Evolutionary conservation across 2,113 vertebrate species (phyloP).

Genomic region (Hemiscyllium ocellatum): DNA sequence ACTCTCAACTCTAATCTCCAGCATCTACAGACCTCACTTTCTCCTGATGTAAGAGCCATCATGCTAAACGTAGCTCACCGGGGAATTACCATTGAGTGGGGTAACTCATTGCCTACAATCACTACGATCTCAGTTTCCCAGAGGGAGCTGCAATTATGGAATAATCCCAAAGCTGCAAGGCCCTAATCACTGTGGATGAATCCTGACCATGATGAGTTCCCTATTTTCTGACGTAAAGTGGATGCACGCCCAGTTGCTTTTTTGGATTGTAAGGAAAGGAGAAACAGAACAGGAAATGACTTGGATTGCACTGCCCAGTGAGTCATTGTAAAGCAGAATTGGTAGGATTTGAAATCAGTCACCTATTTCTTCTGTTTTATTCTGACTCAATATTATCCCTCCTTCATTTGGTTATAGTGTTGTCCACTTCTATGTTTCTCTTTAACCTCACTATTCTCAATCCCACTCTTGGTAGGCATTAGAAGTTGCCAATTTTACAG

Average conservation of each 20-base stretch:
- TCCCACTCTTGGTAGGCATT: neutral
- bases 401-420: neutral
- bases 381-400: neutral
- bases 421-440: neutral
- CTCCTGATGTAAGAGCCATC: too few species aligned
- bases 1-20: too few species aligned
- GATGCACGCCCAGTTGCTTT: neutral
- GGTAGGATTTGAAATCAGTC: neutral
- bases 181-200: neutral
- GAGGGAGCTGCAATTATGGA: neutral
- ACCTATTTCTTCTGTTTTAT: neutral
- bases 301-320: neutral
- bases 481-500: neutral
- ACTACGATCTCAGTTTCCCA: neutral
- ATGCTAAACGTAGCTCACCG: neutral
- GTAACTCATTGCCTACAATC: neutral
- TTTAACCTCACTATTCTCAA: neutral
- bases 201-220: neutral
- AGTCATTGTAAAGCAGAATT: neutral
- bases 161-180: neutral
- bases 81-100: neutral
- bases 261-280: neutral
- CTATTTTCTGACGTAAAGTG: too few species aligned
- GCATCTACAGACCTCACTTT: too few species aligned
- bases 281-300: neutral